Base-by-base conservation (phyloP, 2,888 invertebrate species). In the Drosophila yooni region DNA sequence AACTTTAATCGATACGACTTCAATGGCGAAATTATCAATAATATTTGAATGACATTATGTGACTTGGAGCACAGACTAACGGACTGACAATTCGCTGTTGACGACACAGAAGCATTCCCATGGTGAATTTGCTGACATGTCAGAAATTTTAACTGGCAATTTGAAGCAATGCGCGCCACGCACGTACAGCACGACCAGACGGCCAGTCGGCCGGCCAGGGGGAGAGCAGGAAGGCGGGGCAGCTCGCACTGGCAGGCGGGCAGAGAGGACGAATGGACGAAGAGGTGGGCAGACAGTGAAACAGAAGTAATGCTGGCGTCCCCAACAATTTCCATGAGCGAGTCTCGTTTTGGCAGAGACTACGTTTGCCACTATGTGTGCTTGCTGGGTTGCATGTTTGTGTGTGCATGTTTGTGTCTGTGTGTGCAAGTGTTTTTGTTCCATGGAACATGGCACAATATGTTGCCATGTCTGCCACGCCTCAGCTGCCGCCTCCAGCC, bases 81-180 rank as follows among this genome's bases (percentile, higher is more conserved):
- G 27, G 29, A 52, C 58, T 33, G 36, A 40, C 50, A 43, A 70
- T 63, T 33, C 33, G 51, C 57, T 21, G 27, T 27, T 52, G 51
- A 31, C 27, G 50, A 46, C 33, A 18, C 36, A 21, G 13, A 57
- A 31, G 43, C 40, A 33, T 36, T 76, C 79, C 81, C 86, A 70
- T 75, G 70, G 86, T 83, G 69, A 70, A 74, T 79, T 79, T 88
- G 89, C 88, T 89, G 87, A 89, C 85, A 89, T 87, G 89, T 88
- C 86, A 87, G 74, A 87, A 87, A 87, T 89, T 89, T 87, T 88
- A 87, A 89, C 89, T 87, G 89, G 81, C 89, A 87, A 89, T 87
- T 87, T 87, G 89, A 81, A 87, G 85, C 73, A 84, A 70, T 75
- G 82, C 73, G 85, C 78, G 75, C 76, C 79, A 77, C 83, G 79